These are phyloP conservation scores for Pomacea canaliculata DNA, from an alignment of 2,888 invertebrate genomes.

Conservation along the genomic window DNA sequence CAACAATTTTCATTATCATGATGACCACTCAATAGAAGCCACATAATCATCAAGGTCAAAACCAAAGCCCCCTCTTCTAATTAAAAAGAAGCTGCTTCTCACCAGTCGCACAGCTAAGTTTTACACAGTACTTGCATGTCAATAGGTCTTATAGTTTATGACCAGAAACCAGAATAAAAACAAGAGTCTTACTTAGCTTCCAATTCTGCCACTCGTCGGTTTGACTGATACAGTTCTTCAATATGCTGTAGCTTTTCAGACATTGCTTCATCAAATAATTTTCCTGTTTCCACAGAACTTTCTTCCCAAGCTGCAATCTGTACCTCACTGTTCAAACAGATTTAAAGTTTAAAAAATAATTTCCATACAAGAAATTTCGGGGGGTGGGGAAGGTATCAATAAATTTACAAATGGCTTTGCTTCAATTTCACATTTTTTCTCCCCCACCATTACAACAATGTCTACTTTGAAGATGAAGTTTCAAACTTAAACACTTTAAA, in stretches of 20 bases:
- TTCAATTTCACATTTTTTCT: slow-evolving; percentile 68
- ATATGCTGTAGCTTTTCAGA: slow-evolving; percentile 88
- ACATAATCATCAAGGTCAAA: too few relatives aligned
- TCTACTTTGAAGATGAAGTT: too few relatives aligned
- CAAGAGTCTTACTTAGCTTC: slow-evolving; percentile 79
- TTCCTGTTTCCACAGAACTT: slow-evolving; percentile 83
- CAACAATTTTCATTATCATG: neutral
- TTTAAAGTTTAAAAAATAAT: neutral
- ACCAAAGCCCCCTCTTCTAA: too few relatives aligned
- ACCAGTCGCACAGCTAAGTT: too few relatives aligned
- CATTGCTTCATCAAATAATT: slow-evolving; percentile 86
- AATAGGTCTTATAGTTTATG: too few relatives aligned
- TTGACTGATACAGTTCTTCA: slow-evolving; percentile 88
- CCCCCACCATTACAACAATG: too few relatives aligned
- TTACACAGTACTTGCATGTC: too few relatives aligned
- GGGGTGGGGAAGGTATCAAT: too few relatives aligned
- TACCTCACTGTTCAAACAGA: slow-evolving; percentile 76
- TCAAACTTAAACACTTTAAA: too few relatives aligned
- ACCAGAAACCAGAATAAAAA: neutral
- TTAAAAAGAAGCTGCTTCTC: too few relatives aligned
- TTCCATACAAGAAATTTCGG: too few relatives aligned
- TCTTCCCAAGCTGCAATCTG: slow-evolving; percentile 85
- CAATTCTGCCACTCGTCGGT: slow-evolving; percentile 86
- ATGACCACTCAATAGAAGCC: too few relatives aligned
- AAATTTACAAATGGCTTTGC: slow-evolving; percentile 29